Base-by-base conservation (phyloP, 2,113 vertebrate species). In the Neomonachus schauinslandi region DNA sequence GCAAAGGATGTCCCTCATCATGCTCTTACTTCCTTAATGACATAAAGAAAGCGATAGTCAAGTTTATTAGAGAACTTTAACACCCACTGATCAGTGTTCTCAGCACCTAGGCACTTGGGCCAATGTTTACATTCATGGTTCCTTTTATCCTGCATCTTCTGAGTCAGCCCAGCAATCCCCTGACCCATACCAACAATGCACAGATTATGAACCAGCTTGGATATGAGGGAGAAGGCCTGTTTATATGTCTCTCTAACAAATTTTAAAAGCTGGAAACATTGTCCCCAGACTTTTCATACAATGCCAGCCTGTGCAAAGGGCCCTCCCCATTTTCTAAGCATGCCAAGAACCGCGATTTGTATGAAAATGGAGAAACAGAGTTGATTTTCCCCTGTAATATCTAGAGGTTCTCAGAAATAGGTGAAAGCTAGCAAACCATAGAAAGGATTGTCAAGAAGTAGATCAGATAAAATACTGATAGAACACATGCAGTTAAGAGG, bases 401-500 rank as follows among this genome's bases (percentile, higher is more conserved):
- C 36, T 67, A 86, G 67, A 89, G 51, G 16, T 39, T 86, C 89
- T 93, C 55, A 55, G 93, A 97, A 96, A 91, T 9, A 95, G 46
- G 28, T 83, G 65, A 53, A 85, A 72, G 57, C 69, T 42, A 91
- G 65, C 57, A 93, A 97, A 97, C 42, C 86, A 96, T 22, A 77
- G 85, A 39, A 84, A 91, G 85, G 76, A 80, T 89, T 97, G 76
- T 94, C 80, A 97, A 97, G 96, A 98, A 91, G 97, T 89, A 98
- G 93, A 98, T 98, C 97, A 99, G 98, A 98, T 99, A 97, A 97
- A 98, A 98, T 83, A 53, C 95, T 61, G 95, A 98, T 74, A 98
- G 67, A 98, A 95, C 96, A 98, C 98, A 98, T 91, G 96, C 92
- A 95, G 49, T 97, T 97, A 99, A 99, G 98, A 99, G 97, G 98